Base-by-base conservation (phyloP, 2,797 vertebrate genomes). In the Paedocypris micromegethes region DNA sequence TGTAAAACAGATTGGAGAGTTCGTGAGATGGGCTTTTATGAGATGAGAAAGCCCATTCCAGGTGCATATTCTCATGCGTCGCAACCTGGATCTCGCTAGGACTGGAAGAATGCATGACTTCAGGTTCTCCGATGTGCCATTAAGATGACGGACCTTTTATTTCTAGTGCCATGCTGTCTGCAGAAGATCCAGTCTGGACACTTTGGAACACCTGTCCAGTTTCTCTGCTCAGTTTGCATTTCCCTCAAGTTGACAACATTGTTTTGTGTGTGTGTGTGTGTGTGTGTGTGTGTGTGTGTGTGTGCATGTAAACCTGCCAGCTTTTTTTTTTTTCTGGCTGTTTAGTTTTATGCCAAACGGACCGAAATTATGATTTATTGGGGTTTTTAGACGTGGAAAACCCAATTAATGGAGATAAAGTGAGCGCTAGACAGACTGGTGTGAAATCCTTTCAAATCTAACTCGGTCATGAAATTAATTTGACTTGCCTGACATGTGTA, bases 401-500 rank as follows among this genome's bases (percentile, higher is more conserved):
- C 60, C 72, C 72, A 71, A 71, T 80, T 80, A 80, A 76, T 76
- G 60, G 67, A 63, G 60, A 62, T 64, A 68, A 66, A 72, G 57
- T 72, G 70, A 58, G 58, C 38, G 72, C 66, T 70, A 77, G 76
- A 76, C 72, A 68, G 46, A 52, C 38, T 66, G 67, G 49, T 67
- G 68, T 68, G 67, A 72, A 63, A 71, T 77, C 76, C 58, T 74
- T 71, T 76, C 66, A 75, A 74, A 75, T 78, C 72, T 73, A 56
- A 6, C 9, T 37, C 55, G 53, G 75, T 75, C 70, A 70, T 66
- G 68, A 76, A 75, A 76, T 80, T 76, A 71, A 80, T 78, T 76
- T 72, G 69, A 66, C 68, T 73, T 64, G 71, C 72, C 67, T 80
- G 76, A 75, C 76, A 70, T 76, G 70, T 72, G 72, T 71, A 75